These are phyloP conservation scores for Telmatochromis sp. DNA, from an alignment of 2,113 vertebrate genomes.

Conservation along the genomic window DNA sequence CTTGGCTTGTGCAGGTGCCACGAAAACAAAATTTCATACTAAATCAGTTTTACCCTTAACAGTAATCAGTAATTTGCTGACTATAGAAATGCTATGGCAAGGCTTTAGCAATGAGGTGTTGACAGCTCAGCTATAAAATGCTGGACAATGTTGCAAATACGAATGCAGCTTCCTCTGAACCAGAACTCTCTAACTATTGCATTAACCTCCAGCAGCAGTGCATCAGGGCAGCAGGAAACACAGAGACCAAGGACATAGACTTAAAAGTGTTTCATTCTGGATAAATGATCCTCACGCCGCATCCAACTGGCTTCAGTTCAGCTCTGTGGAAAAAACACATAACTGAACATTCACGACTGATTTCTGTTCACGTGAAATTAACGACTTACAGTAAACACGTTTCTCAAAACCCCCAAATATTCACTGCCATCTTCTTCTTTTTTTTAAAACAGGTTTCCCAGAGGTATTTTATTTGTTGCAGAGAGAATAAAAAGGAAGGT, in stretches of 20 bases:
- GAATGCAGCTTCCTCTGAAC: conserved; percentile 4
- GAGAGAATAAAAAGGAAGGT: background rate
- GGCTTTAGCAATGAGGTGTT: conserved; percentile 34
- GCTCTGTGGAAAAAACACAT: background rate
- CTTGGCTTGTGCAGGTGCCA: background rate
- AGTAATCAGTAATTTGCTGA: background rate
- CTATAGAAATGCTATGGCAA: background rate
- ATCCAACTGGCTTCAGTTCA: background rate
- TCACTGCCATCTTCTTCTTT: background rate
- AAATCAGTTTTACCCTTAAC: background rate
- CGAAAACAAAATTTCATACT: background rate
- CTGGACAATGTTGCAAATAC: background rate
- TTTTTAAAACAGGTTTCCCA: conserved; percentile 58
- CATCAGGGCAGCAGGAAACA: background rate
- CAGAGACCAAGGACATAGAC: background rate
- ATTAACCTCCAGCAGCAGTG: background rate
- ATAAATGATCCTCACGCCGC: background rate
- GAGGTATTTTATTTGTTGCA: conserved; percentile 65
- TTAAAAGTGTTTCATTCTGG: background rate
- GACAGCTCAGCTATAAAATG: conserved; percentile 40
- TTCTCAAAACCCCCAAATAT: conserved; percentile 69
- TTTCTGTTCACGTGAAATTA: background rate
- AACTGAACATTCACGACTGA: background rate
- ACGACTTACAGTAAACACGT: conserved; percentile 17
- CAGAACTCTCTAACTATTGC: background rate